Evolutionary conservation across 2,113 vertebrate genomes (phyloP).

Genomic region (Erythrocercus mccallii): DNA sequence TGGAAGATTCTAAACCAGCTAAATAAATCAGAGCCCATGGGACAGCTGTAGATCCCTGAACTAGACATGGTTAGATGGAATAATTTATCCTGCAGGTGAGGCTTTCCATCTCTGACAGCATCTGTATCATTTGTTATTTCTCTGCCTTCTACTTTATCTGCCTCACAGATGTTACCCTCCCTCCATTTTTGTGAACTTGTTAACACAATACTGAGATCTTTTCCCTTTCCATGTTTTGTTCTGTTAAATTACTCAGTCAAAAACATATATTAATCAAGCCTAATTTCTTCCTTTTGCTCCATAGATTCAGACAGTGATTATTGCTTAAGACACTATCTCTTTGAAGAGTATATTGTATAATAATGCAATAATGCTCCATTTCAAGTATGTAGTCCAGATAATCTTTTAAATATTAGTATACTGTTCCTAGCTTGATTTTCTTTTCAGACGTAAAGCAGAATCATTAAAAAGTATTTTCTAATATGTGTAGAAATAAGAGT

Average conservation of each 20-base stretch:
- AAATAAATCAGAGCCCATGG: background rate
- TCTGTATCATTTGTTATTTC: background rate
- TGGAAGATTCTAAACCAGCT: background rate
- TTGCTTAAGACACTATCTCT: background rate
- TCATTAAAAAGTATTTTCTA: background rate
- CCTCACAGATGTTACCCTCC: background rate
- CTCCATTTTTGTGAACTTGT: background rate
- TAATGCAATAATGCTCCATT: background rate
- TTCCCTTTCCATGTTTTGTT: background rate
- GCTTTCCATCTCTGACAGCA: background rate
- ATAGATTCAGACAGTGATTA: background rate
- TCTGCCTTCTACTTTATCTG: background rate
- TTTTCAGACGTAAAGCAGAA: background rate
- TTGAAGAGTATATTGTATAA: background rate
- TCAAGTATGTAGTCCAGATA: background rate
- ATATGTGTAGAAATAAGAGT: background rate
- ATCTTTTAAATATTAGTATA: background rate
- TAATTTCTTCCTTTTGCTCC: background rate
- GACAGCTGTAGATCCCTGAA: background rate
- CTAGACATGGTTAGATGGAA: background rate
- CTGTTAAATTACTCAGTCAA: background rate
- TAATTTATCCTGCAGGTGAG: background rate
- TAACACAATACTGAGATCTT: background rate
- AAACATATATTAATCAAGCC: background rate
- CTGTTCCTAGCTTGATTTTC: background rate